A percentile compares a stretch with the other conserved stretches of the same genome.
These are phyloP conservation scores for Caranx ignobilis DNA, from an alignment of 2,113 vertebrate species.

Conservation along the genomic window DNA sequence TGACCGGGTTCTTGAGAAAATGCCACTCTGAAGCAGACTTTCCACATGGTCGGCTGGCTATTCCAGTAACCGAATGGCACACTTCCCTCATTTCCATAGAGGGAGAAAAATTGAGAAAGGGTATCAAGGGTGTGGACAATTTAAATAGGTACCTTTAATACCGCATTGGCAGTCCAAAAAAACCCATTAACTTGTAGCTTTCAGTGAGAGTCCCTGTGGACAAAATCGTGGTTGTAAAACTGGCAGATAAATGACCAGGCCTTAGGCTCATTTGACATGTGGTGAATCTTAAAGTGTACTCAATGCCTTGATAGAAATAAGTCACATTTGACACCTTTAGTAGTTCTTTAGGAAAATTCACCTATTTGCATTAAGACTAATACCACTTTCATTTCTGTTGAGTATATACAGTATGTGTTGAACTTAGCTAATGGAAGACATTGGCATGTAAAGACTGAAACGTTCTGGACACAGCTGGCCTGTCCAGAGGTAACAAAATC, in stretches of 20 bases:
- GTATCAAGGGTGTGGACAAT: conserved; percentile 55
- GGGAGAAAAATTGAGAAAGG: conserved; percentile 32
- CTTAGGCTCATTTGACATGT: background rate
- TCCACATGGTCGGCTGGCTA: conserved; percentile 60
- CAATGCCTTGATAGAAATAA: background rate
- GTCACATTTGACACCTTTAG: background rate
- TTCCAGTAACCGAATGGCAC: conserved; percentile 70
- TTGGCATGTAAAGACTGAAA: background rate
- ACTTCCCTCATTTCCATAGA: conserved; percentile 46
- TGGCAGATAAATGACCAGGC: background rate
- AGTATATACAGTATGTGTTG: background rate
- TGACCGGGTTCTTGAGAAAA: conserved; percentile 19
- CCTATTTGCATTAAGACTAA: background rate
- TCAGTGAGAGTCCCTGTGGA: conserved; percentile 9
- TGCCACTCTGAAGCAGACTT: conserved; percentile 66
- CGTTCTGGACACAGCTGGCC: background rate
- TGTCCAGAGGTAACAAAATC: background rate
- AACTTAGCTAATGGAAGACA: background rate
- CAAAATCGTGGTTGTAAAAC: background rate
- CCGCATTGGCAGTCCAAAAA: conserved; percentile 18
- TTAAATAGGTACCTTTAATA: conserved; percentile 35
- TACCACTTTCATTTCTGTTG: background rate
- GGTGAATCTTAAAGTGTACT: conserved; percentile 21
- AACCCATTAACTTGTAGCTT: conserved; percentile 1
- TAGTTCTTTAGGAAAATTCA: background rate